Percentiles rank a stretch among this genome's conserved stretches.
phyloP scores from a whole-genome alignment of 2,797 vertebrate genomes.

The Etheostoma nigrum region DNA sequence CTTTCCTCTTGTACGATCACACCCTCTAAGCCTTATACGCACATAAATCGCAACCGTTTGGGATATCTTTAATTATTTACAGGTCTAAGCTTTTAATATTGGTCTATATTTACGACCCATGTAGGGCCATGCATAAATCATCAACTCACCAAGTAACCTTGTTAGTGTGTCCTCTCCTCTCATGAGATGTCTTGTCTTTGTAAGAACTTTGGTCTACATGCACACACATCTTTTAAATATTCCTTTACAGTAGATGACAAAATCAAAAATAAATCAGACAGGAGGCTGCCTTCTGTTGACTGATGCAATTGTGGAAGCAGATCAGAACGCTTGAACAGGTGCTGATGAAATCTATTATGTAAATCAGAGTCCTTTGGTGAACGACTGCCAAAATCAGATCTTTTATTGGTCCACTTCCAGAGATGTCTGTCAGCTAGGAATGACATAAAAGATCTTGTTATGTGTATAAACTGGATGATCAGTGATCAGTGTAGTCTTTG shows the following conservation, averaged over 20 bases:
- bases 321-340: constrained; percentile 65
- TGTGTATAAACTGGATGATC: constrained; percentile 12
- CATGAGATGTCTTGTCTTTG: constrained; percentile 37
- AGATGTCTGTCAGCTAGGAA: constrained; percentile 44
- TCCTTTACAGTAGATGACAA: constrained; percentile 21
- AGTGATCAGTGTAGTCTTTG: not conserved
- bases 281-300: constrained; percentile 29
- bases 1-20: constrained; percentile 13
- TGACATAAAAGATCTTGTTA: constrained; percentile 46
- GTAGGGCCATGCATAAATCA: constrained; percentile 76
- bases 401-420: constrained; percentile 33
- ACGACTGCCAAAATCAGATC: constrained; percentile 40
- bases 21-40: constrained; percentile 11
- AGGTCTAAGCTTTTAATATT: constrained; percentile 75
- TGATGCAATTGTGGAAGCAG: constrained; percentile 37
- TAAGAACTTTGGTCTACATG: constrained; percentile 34
- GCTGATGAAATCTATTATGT: constrained; percentile 63
- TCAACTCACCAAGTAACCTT: constrained; percentile 63
- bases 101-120: constrained; percentile 72
- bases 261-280: constrained; percentile 26
- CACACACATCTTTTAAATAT: constrained; percentile 7
- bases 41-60: constrained; percentile 57
- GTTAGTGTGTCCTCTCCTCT: constrained; percentile 52
- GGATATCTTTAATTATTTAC: constrained; percentile 77
- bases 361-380: constrained; percentile 54